A percentile compares a stretch with the other conserved stretches of the same genome.
Conservation (phyloP, 2,797 vertebrate genomes). For the Nannoperca obscura region DNA sequence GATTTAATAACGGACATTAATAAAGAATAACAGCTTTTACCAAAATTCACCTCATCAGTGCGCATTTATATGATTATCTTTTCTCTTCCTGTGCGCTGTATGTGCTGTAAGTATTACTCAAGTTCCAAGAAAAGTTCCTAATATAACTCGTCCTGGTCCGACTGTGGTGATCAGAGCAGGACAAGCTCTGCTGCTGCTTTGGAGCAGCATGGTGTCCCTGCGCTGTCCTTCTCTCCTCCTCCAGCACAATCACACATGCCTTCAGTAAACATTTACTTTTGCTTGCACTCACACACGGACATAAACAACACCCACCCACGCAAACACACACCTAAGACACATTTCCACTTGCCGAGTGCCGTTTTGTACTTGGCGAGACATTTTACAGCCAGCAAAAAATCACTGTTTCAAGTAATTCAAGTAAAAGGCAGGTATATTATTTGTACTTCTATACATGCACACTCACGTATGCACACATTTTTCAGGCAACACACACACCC, state of each 20-base stretch:
- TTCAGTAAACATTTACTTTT: constrained; percentile 69
- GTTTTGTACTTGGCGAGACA: constrained; percentile 45
- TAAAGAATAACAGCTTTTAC: constrained; percentile 60
- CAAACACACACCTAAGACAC: constrained; percentile 61
- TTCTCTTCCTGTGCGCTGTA: not conserved
- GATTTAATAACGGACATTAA: constrained; percentile 63
- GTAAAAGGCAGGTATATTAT: constrained; percentile 25
- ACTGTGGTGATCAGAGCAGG: constrained; percentile 52
- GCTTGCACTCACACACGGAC: constrained; percentile 22
- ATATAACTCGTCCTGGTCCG: constrained; percentile 52
- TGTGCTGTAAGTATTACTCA: constrained; percentile 18
- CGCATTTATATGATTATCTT: no score
- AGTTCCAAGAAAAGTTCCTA: constrained; percentile 41
- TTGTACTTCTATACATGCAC: constrained; percentile 19
- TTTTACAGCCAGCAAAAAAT: constrained; percentile 50
- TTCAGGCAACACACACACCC: constrained; percentile 1
- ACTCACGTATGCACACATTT: constrained; percentile 6
- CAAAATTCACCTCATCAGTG: constrained; percentile 52
- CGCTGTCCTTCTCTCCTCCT: constrained; percentile 59
- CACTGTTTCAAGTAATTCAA: constrained; percentile 57
- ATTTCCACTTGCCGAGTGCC: constrained; percentile 61
- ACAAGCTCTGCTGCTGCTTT: constrained; percentile 51
- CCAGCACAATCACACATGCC: constrained; percentile 62
- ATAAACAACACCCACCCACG: constrained; percentile 59
- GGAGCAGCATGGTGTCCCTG: constrained; percentile 53